phyloP scores from a whole-genome alignment of 2,888 invertebrate species.

The Melanophora roralis region DNA sequence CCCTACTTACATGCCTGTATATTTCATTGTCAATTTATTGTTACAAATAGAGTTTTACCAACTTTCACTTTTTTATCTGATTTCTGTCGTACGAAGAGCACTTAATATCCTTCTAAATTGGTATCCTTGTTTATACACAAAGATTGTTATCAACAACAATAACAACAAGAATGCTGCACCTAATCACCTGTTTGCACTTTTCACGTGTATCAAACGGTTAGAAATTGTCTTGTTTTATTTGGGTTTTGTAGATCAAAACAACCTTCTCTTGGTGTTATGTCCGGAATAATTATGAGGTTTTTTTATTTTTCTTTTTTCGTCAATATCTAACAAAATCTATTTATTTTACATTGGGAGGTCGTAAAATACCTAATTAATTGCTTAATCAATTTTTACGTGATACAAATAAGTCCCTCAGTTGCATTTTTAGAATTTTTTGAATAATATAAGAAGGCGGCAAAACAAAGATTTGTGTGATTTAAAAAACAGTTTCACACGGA shows the following conservation, averaged over 20 bases:
- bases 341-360: conserved; percentile 11
- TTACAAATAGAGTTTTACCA: neutral
- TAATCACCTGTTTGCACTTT: conserved; percentile 17
- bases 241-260: neutral
- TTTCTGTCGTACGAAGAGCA: neutral
- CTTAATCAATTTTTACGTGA: neutral
- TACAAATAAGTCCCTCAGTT: neutral
- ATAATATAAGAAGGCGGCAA: neutral
- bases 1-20: too few species aligned
- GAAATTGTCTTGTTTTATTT: neutral
- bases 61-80: conserved; percentile 18
- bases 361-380: conserved; percentile 40
- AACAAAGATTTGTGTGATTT: neutral
- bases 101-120: neutral
- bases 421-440: conserved; percentile 5
- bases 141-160: conserved; percentile 1
- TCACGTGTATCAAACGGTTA: neutral
- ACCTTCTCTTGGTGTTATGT: conserved; percentile 12
- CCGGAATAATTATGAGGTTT: conserved; percentile 45
- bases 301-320: too few species aligned
- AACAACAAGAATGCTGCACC: conserved; percentile 17
- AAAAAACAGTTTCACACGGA: neutral
- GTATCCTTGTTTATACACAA: neutral
- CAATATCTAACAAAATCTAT: too few species aligned
- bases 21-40: neutral